These are phyloP conservation scores for Plusia festucae DNA, from an alignment of 2,888 invertebrate genomes.

Conservation along the genomic window DNA sequence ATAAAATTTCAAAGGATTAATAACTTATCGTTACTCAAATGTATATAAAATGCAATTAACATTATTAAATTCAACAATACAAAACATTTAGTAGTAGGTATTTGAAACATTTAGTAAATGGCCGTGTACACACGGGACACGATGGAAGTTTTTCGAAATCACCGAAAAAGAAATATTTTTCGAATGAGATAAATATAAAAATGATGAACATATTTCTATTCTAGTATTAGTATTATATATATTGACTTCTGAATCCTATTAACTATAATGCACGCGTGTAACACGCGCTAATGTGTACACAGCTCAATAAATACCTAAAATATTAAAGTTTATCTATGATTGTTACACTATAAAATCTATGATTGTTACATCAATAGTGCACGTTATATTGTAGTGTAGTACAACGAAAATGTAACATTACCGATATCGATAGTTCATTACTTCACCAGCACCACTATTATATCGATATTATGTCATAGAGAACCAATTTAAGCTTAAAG, in stretches of 20 bases:
- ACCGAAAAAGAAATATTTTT: neutral
- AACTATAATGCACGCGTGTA: slow-evolving; percentile 24
- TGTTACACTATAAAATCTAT: slow-evolving; percentile 49
- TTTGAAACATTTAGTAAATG: slow-evolving; percentile 34
- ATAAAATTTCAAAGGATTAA: slow-evolving; percentile 58
- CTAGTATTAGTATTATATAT: slow-evolving; percentile 32
- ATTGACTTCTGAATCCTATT: slow-evolving; percentile 34
- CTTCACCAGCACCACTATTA: slow-evolving; percentile 51
- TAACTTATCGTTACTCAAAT: slow-evolving; percentile 50
- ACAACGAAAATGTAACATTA: slow-evolving; percentile 48
- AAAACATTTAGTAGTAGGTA: slow-evolving; percentile 49
- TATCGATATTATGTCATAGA: slow-evolving; percentile 33
- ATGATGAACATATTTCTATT: slow-evolving; percentile 32
- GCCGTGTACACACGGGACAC: slow-evolving; percentile 25
- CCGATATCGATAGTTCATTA: slow-evolving; percentile 39
- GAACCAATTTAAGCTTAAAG: slow-evolving; percentile 34
- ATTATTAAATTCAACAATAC: slow-evolving; percentile 60
- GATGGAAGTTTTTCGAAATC: slow-evolving; percentile 8
- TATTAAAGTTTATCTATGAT: slow-evolving; percentile 38
- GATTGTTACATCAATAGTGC: slow-evolving; percentile 54
- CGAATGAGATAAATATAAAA: neutral
- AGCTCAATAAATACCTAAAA: slow-evolving; percentile 39
- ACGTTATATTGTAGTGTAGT: slow-evolving; percentile 51
- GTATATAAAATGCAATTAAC: slow-evolving; percentile 64
- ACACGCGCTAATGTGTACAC: slow-evolving; percentile 36